These are phyloP conservation scores for Megathymus violae DNA, from an alignment of 1,140 invertebrate species.

Conservation along the genomic window DNA sequence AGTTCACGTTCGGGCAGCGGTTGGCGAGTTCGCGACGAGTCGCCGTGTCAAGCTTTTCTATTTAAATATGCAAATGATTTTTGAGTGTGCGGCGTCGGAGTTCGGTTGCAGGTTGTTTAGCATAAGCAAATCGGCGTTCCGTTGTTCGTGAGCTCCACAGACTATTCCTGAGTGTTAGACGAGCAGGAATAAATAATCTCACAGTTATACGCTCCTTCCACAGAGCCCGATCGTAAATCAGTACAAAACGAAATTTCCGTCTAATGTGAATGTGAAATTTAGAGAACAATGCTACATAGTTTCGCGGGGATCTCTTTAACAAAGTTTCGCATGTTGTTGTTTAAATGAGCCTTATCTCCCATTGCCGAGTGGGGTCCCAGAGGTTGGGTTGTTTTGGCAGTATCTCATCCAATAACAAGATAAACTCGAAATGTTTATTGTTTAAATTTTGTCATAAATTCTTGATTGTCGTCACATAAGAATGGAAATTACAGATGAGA, in stretches of 20 bases:
- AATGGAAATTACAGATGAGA: background rate
- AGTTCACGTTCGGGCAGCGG: conserved; percentile 46
- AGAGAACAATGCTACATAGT: conserved; percentile 64
- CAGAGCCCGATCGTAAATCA: conserved; percentile 67
- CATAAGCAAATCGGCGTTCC: conserved; percentile 71
- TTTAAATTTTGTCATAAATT: conserved; percentile 14
- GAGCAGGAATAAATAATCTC: conserved; percentile 69
- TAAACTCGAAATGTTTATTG: conserved; percentile 1
- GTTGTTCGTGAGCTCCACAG: conserved; percentile 40
- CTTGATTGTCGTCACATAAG: background rate
- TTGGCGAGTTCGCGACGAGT: conserved; percentile 47
- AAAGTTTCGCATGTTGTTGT: conserved; percentile 62
- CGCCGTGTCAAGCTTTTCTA: conserved; percentile 50
- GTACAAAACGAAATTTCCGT: conserved; percentile 65
- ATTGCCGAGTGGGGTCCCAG: conserved; percentile 36
- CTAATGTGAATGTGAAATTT: conserved; percentile 76
- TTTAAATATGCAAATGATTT: conserved; percentile 78
- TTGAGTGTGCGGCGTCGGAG: conserved; percentile 60
- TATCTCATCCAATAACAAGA: conserved; percentile 22
- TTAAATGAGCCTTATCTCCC: conserved; percentile 58
- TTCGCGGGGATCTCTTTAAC: conserved; percentile 58
- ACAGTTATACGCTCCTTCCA: conserved; percentile 58
- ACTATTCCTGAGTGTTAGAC: conserved; percentile 51
- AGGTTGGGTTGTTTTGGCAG: conserved; percentile 37
- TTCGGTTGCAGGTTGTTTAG: conserved; percentile 71